Evolutionary conservation across 2,888 invertebrate species (phyloP).

Genomic region (Kryphioiulus occultus): DNA sequence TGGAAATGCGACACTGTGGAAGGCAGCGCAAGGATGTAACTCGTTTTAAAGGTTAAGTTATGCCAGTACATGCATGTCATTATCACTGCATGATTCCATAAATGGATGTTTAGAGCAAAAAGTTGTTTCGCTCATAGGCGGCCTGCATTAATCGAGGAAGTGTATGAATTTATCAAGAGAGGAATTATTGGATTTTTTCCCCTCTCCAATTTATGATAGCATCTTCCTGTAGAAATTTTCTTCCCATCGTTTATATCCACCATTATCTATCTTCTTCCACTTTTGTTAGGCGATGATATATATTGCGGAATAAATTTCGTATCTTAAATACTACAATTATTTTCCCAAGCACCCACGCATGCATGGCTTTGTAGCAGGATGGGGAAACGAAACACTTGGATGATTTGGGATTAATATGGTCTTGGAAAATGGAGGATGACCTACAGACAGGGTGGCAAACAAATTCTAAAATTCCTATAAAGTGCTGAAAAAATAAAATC

Average conservation of each 20-base stretch:
- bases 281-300: conserved; percentile 9
- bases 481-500: too few relatives aligned
- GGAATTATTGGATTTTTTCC: conserved; percentile 18
- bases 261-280: neutral
- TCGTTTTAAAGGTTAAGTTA: conserved; percentile 18
- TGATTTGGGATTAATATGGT: too few relatives aligned
- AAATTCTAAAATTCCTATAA: too few relatives aligned
- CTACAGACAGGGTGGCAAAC: too few relatives aligned
- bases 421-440: too few relatives aligned
- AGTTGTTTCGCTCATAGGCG: neutral
- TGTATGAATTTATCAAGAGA: conserved; percentile 19
- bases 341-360: neutral
- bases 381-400: too few relatives aligned
- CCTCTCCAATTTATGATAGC: conserved; percentile 3
- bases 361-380: too few relatives aligned
- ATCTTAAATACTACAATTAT: conserved; percentile 20
- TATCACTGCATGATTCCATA: conserved; percentile 17
- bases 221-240: conserved; percentile 10
- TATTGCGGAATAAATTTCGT: conserved; percentile 8
- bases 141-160: conserved; percentile 7
- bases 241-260: conserved; percentile 15
- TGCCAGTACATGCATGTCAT: conserved; percentile 16
- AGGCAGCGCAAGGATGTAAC: neutral
- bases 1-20: neutral
- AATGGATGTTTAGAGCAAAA: conserved; percentile 19